Evolutionary conservation across 2,888 invertebrate genomes (phyloP).

Genomic region (Antitype chi): DNA sequence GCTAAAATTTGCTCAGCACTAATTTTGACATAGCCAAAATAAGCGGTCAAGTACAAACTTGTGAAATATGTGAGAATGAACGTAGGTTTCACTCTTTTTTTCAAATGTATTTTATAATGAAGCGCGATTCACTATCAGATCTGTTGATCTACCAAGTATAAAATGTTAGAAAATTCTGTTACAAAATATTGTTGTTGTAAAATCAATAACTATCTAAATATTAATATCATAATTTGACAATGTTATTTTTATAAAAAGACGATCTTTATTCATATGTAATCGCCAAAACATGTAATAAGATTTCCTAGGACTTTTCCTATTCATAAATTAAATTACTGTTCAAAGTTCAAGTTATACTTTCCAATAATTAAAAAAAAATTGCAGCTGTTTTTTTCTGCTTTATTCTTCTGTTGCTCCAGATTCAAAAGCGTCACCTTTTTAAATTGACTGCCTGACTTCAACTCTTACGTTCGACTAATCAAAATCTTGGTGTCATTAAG

Average conservation of each 20-base stretch:
- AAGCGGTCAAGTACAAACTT: constrained; percentile 61
- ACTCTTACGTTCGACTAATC: constrained; percentile 2
- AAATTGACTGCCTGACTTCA: constrained; percentile 9
- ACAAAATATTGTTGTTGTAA: neutral
- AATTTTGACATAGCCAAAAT: constrained; percentile 57
- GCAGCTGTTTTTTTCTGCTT: neutral
- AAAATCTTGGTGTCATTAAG: constrained; percentile 21
- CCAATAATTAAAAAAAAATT: neutral
- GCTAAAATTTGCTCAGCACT: constrained; percentile 23
- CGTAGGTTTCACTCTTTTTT: constrained; percentile 9
- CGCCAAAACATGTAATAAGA: neutral
- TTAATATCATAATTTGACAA: neutral
- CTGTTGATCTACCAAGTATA: constrained; percentile 12
- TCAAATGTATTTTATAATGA: constrained; percentile 12
- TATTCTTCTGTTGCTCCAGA: neutral
- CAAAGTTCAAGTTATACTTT: neutral
- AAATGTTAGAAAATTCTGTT: constrained; percentile 32
- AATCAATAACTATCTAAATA: neutral
- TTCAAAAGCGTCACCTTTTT: constrained; percentile 36
- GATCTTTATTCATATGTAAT: neutral
- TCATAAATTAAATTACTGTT: neutral
- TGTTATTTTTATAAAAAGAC: neutral
- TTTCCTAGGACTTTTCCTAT: neutral
- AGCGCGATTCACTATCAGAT: constrained; percentile 20
- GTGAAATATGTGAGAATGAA: constrained; percentile 34